Evolutionary conservation across 2,888 invertebrate genomes (phyloP), one percentile per base, ranked within the genome.

Genomic region (Lysandra coridon): DNA sequence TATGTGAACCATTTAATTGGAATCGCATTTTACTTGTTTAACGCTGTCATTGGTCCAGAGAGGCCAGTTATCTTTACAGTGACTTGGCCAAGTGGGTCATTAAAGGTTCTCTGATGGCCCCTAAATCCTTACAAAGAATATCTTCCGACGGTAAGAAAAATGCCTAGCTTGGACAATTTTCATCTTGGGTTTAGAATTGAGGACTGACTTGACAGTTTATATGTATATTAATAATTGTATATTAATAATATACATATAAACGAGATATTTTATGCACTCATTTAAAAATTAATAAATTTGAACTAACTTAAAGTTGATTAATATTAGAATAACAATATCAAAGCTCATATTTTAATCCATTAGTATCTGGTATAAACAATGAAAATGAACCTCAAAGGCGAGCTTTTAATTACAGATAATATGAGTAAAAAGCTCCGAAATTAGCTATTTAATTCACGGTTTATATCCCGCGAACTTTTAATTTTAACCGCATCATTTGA

Each of bases 1-100:
- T 7, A 10, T 64, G 10, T 12, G 30, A 64, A 30, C 4, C 30
- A 12, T 23, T 23, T 23, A 23, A 23, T 64, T 64, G 60, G n/a
- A 62, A 62, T 64, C 30, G 30, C 30, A 30, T 30, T 30, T 64
- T 75, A 49, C 12, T 75, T 75, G 30, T 53, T 75, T 53, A 49
- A 75, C 30, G 30, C 75, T 75, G 30, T 75, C 75, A 75, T 30
- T 49, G 5, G 30, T 44, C 3, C 23, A 7, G 10, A 10, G 23
- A 5, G 44, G 44, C n/a, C 62, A 44, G 23, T 78, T 64, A 64
- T 78, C 44, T 78, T 64, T 30, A 40, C 62, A 69, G 78, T 23
- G 7, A 78, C 33, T 69, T 78, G 69, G 33, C 69, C 78, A 69
- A 78, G 44, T 78, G 49, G 30, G 64, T 78, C 78, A 44, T 78